These are phyloP conservation scores for Agapostemon virescens DNA, from an alignment of 2,888 invertebrate genomes.

Conservation along the genomic window DNA sequence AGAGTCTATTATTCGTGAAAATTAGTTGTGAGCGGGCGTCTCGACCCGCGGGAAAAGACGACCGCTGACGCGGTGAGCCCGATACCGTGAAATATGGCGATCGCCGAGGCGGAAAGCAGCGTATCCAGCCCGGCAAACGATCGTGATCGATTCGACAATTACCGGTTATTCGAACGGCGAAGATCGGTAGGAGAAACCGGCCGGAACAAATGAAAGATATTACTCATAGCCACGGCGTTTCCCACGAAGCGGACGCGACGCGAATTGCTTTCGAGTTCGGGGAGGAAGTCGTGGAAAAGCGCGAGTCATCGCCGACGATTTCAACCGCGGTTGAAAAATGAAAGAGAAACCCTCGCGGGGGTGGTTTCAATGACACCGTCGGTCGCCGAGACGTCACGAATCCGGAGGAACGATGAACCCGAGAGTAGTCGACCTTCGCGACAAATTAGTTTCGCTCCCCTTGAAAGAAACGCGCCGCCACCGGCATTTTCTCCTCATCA, in stretches of 20 bases:
- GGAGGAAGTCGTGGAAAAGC: background rate
- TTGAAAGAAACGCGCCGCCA: constrained; percentile 52
- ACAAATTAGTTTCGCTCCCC: constrained; percentile 69
- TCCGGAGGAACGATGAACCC: constrained; percentile 36
- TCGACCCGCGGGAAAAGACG: background rate
- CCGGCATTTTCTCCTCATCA: constrained; percentile 47
- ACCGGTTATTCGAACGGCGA: background rate
- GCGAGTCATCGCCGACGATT: background rate
- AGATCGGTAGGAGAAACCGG: constrained; percentile 4
- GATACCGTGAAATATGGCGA: constrained; percentile 14
- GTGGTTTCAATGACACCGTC: constrained; percentile 26
- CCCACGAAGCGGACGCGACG: background rate
- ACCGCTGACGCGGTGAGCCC: constrained; percentile 10
- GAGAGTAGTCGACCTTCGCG: constrained; percentile 47
- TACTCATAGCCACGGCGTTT: constrained; percentile 4
- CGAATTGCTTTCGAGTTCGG: background rate
- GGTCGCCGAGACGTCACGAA: constrained; percentile 34
- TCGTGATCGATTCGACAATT: constrained; percentile 26
- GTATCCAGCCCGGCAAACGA: background rate
- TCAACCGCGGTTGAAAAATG: constrained; percentile 45
- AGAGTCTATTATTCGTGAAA: constrained; percentile 23
- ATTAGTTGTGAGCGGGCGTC: background rate
- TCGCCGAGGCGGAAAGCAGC: constrained; percentile 2
- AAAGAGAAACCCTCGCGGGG: constrained; percentile 40
- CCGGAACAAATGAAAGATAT: constrained; percentile 12